Percentiles rank a stretch among this genome's conserved stretches.
Conservation (phyloP, 2,888 invertebrate genomes). For the Fissipunctia ypsillon region DNA sequence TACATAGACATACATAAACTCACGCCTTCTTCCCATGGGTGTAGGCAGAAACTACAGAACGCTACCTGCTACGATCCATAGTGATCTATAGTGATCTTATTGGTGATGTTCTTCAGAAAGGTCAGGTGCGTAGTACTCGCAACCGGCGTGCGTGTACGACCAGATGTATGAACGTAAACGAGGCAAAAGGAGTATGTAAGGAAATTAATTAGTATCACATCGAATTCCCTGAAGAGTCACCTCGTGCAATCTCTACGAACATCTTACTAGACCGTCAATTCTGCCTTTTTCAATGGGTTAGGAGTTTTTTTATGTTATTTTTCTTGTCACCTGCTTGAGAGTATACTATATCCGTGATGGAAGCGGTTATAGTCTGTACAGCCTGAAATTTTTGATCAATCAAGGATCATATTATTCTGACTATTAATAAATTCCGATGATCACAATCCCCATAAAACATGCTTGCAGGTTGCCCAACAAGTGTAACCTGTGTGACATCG, state of each 20-base stretch:
- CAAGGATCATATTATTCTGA: not conserved
- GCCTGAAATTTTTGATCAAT: not conserved
- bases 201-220: not conserved
- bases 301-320: not conserved
- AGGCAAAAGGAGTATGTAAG: too few species aligned
- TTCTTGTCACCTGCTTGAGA: not conserved
- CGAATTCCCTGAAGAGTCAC: not conserved
- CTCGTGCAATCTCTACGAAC: not conserved
- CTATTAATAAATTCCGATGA: not conserved
- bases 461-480: slow-evolving; percentile 70
- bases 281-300: too few species aligned
- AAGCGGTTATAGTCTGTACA: not conserved
- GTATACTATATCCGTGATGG: not conserved
- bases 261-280: not conserved
- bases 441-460: slow-evolving; percentile 33
- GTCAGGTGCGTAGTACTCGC: too few species aligned
- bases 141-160: too few species aligned
- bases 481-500: slow-evolving; percentile 76
- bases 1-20: too few species aligned
- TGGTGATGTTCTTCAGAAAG: too few species aligned
- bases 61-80: too few species aligned
- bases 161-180: too few species aligned
- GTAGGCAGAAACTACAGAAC: too few species aligned
- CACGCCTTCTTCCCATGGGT: too few species aligned
- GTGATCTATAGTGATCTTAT: too few species aligned